phyloP scores from a whole-genome alignment of 2,888 invertebrate genomes.

The Steinernema scapterisci region DNA sequence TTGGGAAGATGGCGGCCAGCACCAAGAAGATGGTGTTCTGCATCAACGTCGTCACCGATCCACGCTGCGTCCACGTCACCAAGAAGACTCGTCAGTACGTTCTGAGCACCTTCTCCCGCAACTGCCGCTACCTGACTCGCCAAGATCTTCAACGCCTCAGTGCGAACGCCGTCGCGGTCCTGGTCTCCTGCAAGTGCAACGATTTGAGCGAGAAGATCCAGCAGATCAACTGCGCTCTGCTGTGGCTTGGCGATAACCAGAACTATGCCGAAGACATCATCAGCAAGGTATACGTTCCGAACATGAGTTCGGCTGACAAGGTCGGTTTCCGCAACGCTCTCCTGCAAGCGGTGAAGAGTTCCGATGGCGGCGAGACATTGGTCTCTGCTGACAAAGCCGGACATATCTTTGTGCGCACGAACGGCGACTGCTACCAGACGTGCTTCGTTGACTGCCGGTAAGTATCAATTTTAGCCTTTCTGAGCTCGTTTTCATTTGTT shows the following conservation, averaged over 20 bases:
- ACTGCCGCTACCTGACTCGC: slow-evolving; percentile 3
- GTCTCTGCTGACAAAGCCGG: no score
- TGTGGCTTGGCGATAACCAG: slow-evolving; percentile 25
- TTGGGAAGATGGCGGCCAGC: slow-evolving; percentile 23
- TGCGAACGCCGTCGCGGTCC: background rate
- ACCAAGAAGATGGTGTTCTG: background rate
- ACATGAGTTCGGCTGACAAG: background rate
- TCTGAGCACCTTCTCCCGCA: slow-evolving; percentile 4
- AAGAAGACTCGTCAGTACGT: background rate
- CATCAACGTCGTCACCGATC: slow-evolving; percentile 33
- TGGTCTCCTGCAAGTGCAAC: background rate
- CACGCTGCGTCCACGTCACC: slow-evolving; percentile 27
- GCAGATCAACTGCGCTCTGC: slow-evolving; percentile 12
- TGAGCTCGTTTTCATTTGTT: no score
- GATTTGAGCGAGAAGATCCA: slow-evolving; percentile 29
- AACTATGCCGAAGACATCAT: background rate
- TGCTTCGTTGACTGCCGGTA: no score
- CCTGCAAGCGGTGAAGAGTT: background rate
- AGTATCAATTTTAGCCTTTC: no score
- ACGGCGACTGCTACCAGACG: no score
- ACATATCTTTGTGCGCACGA: no score
- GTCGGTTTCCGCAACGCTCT: background rate
- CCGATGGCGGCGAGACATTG: no score
- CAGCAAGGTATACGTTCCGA: background rate
- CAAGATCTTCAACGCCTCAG: background rate